These are phyloP conservation scores for Puffinus mauretanicus DNA, from an alignment of 2,113 vertebrate genomes.

Conservation along the genomic window DNA sequence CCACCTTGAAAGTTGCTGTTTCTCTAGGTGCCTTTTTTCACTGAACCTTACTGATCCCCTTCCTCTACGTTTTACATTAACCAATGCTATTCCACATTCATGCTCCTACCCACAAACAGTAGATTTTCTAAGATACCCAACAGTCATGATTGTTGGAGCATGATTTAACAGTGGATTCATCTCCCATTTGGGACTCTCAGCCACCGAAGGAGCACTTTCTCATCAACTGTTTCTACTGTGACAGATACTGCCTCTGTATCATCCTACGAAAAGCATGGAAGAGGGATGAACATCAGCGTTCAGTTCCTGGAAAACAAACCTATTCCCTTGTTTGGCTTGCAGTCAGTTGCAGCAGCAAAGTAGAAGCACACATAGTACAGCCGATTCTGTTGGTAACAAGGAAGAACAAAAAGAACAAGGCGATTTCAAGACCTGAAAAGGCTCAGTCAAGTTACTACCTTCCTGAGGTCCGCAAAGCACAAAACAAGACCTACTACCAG, in stretches of 20 bases:
- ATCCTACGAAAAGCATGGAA: neutral
- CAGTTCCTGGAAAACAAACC: neutral
- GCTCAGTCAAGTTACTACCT: neutral
- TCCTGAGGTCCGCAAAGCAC: neutral
- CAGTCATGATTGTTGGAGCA: neutral
- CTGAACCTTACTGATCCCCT: neutral
- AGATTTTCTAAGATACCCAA: neutral
- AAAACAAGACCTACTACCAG: neutral
- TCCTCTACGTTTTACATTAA: neutral
- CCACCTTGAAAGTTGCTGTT: neutral
- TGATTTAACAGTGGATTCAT: neutral
- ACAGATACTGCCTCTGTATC: accelerated
- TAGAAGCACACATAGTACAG: neutral
- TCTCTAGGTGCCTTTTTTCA: neutral
- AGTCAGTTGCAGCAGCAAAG: neutral
- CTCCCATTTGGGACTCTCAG: neutral
- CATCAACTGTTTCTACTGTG: neutral
- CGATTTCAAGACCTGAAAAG: neutral
- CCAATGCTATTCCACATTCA: neutral
- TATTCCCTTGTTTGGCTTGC: neutral
- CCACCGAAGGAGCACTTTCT: neutral
- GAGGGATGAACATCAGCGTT: neutral
- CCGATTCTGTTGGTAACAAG: neutral
- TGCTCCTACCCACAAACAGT: neutral
- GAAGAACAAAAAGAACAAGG: neutral